Percentiles rank a stretch among this genome's conserved stretches.
phyloP scores from a whole-genome alignment of 2,888 invertebrate species.

The Zaprionus lineosus region DNA sequence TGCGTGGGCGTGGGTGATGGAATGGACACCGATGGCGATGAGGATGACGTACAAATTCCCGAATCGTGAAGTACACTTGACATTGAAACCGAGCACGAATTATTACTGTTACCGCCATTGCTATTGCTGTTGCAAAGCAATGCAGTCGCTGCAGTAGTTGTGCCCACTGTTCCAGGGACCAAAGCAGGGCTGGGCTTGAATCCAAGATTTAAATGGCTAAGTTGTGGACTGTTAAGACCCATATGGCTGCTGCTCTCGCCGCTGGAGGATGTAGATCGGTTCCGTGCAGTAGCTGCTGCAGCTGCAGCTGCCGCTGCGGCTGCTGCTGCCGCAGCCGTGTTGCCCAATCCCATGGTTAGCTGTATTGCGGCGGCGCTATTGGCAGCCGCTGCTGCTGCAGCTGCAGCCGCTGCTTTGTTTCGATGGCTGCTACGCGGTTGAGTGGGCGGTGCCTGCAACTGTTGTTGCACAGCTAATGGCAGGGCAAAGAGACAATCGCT shows the following conservation, averaged over 20 bases:
- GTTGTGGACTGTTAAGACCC: slow-evolving; percentile 79
- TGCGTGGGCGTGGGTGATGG: slow-evolving; percentile 80
- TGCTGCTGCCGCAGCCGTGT: slow-evolving; percentile 13
- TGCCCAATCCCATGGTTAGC: slow-evolving; percentile 66
- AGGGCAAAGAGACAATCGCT: slow-evolving; percentile 85
- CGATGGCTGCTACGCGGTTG: slow-evolving; percentile 70
- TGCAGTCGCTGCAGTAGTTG: slow-evolving; percentile 34
- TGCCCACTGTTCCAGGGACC: slow-evolving; percentile 17
- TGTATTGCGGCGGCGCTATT: slow-evolving; percentile 69
- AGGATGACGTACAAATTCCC: slow-evolving; percentile 82
- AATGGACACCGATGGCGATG: slow-evolving; percentile 82
- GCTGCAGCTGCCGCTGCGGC: slow-evolving; percentile 55
- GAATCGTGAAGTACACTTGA: slow-evolving; percentile 81
- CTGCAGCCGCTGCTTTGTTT: slow-evolving; percentile 53
- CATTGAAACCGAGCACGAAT: slow-evolving; percentile 76
- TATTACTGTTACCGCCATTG: slow-evolving; percentile 68
- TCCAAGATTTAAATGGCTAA: slow-evolving; percentile 62
- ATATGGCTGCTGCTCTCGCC: slow-evolving; percentile 83
- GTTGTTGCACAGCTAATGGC: slow-evolving; percentile 68
- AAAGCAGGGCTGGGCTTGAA: slow-evolving; percentile 53
- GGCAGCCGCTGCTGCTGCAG: slow-evolving; percentile 35
- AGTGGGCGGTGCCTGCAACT: slow-evolving; percentile 62
- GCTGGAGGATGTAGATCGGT: slow-evolving; percentile 82
- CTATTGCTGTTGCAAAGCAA: slow-evolving; percentile 63
- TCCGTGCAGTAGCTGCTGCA: slow-evolving; percentile 64